Evolutionary conservation across 2,113 vertebrate species (phyloP).

Genomic region (Paracanthobrama guichenoti): DNA sequence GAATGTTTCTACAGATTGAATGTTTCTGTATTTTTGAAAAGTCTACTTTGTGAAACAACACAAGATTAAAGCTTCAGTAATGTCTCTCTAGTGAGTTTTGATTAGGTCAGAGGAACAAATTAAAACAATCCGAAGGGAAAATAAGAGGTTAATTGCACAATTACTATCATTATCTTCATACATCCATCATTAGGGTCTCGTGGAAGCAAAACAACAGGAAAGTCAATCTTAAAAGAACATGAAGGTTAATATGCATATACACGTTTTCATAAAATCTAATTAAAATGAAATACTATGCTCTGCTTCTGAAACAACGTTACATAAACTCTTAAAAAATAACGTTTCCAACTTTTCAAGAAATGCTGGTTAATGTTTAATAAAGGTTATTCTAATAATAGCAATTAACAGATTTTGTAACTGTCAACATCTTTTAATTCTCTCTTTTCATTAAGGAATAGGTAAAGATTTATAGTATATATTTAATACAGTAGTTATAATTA

Average conservation of each 20-base stretch:
- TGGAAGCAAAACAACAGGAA: slow-evolving; percentile 8
- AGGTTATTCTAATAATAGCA: not conserved
- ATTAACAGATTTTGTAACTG: not conserved
- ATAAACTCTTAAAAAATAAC: not conserved
- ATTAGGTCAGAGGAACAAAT: slow-evolving; percentile 9
- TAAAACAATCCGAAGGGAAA: slow-evolving; percentile 16
- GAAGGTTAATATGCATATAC: not conserved
- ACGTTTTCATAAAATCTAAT: not conserved
- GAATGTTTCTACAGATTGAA: not conserved
- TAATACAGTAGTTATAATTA: no score
- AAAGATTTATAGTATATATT: not conserved
- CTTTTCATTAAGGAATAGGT: not conserved
- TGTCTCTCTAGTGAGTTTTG: not conserved
- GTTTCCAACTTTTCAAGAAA: not conserved
- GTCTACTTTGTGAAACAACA: not conserved
- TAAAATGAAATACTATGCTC: not conserved
- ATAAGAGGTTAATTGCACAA: slow-evolving; percentile 27
- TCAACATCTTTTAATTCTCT: not conserved
- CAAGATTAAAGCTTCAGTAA: not conserved
- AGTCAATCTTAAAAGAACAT: not conserved
- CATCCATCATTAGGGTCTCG: not conserved
- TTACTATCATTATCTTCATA: slow-evolving; percentile 14
- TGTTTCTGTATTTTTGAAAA: not conserved
- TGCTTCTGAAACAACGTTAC: not conserved
- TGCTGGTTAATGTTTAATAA: not conserved